Evolutionary conservation across 2,113 vertebrate genomes (phyloP).

Genomic region (Bos indicus): DNA sequence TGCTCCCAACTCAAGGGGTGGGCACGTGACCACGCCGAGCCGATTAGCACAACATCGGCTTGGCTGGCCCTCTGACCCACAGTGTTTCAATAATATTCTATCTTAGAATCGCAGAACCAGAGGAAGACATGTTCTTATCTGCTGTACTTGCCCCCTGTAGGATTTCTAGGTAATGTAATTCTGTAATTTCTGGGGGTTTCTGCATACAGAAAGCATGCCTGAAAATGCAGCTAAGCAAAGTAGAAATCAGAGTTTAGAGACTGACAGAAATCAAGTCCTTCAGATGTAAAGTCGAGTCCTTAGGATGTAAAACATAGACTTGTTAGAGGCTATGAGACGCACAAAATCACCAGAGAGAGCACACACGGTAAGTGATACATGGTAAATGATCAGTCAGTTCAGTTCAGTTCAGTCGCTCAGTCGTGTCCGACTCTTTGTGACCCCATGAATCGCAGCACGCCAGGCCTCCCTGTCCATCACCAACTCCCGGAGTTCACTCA

Average conservation of each 20-base stretch:
- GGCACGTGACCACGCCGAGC: background rate
- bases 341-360: background rate
- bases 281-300: background rate
- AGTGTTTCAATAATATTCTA: background rate
- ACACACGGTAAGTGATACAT: rapidly evolving
- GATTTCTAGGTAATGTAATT: background rate
- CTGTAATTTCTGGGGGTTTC: background rate
- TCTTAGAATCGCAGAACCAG: background rate
- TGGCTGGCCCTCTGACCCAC: background rate
- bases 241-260: background rate
- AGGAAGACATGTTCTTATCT: background rate
- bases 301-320: background rate
- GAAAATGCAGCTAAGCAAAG: background rate
- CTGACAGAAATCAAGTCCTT: background rate
- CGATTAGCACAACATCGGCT: background rate
- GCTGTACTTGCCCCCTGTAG: background rate
- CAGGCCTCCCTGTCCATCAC: no score
- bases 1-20: background rate
- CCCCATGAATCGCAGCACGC: no score
- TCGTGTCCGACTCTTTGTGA: no score
- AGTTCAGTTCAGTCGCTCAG: no score
- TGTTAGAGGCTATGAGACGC: no score
- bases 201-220: background rate
- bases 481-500: no score
- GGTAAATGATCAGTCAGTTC: background rate